These are phyloP conservation scores for Trichopoda pennipes DNA, from an alignment of 2,888 invertebrate species.

Conservation along the genomic window DNA sequence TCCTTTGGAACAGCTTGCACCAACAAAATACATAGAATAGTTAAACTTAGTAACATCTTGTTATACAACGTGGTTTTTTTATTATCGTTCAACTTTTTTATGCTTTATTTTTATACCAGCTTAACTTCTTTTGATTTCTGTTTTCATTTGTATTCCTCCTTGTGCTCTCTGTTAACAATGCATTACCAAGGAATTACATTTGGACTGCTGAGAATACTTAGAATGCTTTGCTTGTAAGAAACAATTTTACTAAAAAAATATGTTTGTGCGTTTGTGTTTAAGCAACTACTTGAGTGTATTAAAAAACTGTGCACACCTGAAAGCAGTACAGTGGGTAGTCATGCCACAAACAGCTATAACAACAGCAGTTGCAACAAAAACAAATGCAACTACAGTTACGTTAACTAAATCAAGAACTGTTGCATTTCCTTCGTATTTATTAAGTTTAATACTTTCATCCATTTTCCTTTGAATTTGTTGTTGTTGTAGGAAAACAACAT, in stretches of 20 bases:
- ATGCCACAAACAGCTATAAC: slow-evolving; percentile 10
- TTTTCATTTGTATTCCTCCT: slow-evolving; percentile 6
- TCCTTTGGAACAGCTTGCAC: not conserved
- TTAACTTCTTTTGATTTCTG: slow-evolving; percentile 6
- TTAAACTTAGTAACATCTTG: slow-evolving; percentile 36
- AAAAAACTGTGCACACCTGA: not conserved
- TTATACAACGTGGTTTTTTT: slow-evolving; percentile 1
- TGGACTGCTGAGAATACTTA: slow-evolving; percentile 24
- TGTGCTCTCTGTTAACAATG: slow-evolving; percentile 48
- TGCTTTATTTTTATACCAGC: slow-evolving; percentile 27
- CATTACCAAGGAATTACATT: slow-evolving; percentile 43
- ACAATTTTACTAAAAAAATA: not conserved
- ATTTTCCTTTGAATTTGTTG: slow-evolving; percentile 6
- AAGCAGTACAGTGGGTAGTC: not conserved
- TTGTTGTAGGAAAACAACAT: not conserved
- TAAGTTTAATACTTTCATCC: slow-evolving; percentile 36
- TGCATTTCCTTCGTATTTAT: slow-evolving; percentile 64
- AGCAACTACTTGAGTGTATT: slow-evolving; percentile 19
- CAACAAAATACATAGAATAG: slow-evolving; percentile 13
- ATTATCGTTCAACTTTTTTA: slow-evolving; percentile 15
- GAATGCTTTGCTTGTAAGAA: slow-evolving; percentile 9
- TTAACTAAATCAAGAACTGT: slow-evolving; percentile 55
- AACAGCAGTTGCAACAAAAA: not conserved
- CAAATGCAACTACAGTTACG: slow-evolving; percentile 16
- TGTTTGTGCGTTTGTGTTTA: not conserved